Percentiles rank a stretch among this genome's conserved stretches.
Evolutionary conservation across 2,888 invertebrate species (phyloP).

Genomic region (Anoplius nigerrimus): DNA sequence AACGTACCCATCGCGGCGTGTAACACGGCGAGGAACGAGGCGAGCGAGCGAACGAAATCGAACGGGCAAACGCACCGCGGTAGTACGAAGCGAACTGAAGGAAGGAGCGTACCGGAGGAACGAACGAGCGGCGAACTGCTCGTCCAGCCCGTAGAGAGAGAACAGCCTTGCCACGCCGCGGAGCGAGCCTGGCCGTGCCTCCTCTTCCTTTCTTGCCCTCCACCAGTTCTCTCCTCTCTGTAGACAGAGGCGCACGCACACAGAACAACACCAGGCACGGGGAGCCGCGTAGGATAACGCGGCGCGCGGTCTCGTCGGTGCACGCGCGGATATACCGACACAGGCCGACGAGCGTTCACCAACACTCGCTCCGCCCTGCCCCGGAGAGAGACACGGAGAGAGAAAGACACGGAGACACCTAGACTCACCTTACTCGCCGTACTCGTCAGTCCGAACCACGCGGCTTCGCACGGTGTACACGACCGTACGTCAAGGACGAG

Average conservation of each 20-base stretch:
- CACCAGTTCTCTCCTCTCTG: constrained; percentile 41
- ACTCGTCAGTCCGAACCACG: constrained; percentile 73
- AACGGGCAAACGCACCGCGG: constrained; percentile 39
- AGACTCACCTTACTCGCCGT: constrained; percentile 62
- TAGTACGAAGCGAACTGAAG: constrained; percentile 18
- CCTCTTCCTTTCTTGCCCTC: constrained; percentile 54
- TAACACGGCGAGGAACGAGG: constrained; percentile 17
- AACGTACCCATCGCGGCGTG: constrained; percentile 32
- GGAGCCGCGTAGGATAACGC: neutral
- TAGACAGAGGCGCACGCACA: constrained; percentile 19
- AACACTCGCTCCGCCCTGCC: constrained; percentile 38
- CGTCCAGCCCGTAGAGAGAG: constrained; percentile 14
- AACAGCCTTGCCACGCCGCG: constrained; percentile 23
- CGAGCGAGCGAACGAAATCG: constrained; percentile 45
- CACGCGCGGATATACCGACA: neutral
- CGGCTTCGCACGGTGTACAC: constrained; percentile 71
- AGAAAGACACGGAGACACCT: constrained; percentile 55
- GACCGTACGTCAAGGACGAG: constrained; percentile 67
- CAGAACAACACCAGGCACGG: no score
- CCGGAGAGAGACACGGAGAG: constrained; percentile 40
- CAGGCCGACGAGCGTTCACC: constrained; percentile 40
- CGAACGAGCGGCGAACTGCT: constrained; percentile 27
- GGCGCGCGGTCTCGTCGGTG: neutral
- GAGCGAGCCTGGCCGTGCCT: constrained; percentile 31
- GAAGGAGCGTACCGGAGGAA: constrained; percentile 22